Base-by-base conservation (phyloP, 2,113 vertebrate genomes). In the Pyrgilauda ruficollis region DNA sequence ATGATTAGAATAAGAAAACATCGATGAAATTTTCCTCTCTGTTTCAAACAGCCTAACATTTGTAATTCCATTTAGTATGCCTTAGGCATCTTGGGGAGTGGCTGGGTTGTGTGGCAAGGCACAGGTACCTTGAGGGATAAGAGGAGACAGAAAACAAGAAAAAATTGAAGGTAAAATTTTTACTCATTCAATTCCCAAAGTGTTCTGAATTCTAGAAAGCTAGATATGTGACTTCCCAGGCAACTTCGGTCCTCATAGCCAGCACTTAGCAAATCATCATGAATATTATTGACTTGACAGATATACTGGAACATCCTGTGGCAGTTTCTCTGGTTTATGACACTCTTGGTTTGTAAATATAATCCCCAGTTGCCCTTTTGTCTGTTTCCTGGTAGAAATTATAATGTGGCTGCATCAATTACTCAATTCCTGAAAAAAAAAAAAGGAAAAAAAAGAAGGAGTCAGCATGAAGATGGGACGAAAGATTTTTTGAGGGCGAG, bases 201-300 rank as follows among this genome's bases (percentile, higher is more conserved):
- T 70, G 33, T 91, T 87, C 86, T 93, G 66, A 88, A 66, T 93
- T 95, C 73, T 81, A 61, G 62, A 93, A 97, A 82, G 93, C 50
- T 59, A 56, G 52, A 21, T 94, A 15, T 41, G 33, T 91, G 27
- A 87, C 61, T 96, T 91, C 50, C 20, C 35, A 93, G 58, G n/a
- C 59, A 81, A 27, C 35, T 77, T 69, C 43, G 49, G 49, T 73
- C 59, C 22, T 84, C 61, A 64, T 52, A 94, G 39, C 41, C 59
- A 79, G 30, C 62, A 18, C 66, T 44, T 64, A 93, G 59, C 24
- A 86, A 43, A 61, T 91, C 63, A 82, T 91, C 28, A 26, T 64
- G 39, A 37, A 63, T 85, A 27, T 85, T 80, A 80, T 30, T 44
- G 92, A 84, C 28, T 96, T 91, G 68, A 50, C 67, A 93, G 75